phyloP scores from a whole-genome alignment of 2,113 vertebrate species.

The Eidolon helvum region DNA sequence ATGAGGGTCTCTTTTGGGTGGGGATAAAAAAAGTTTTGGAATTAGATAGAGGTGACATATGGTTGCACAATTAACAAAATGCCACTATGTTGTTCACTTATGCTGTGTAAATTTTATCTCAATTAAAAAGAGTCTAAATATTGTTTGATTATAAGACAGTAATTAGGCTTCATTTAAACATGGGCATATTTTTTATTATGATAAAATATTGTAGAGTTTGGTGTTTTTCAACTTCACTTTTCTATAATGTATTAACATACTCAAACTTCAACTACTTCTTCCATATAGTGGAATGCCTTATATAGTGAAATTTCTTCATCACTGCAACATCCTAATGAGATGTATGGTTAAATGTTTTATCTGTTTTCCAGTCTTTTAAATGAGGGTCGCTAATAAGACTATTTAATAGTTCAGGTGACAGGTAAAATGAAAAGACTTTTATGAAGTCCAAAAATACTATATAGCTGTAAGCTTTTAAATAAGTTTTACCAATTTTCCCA shows the following conservation, averaged over 20 bases:
- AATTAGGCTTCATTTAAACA: conserved; percentile 10
- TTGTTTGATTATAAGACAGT: neutral
- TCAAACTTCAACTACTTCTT: neutral
- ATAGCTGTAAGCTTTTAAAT: neutral
- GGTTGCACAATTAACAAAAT: neutral
- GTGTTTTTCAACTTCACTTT: conserved; percentile 3
- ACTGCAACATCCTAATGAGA: neutral
- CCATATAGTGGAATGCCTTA: neutral
- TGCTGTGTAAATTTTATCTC: neutral
- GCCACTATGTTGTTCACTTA: neutral
- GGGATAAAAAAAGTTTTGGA: neutral
- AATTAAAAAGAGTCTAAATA: neutral
- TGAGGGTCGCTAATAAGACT: neutral
- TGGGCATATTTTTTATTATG: neutral
- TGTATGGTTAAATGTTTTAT: conserved; percentile 4
- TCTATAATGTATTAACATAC: neutral
- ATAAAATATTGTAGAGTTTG: neutral
- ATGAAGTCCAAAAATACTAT: neutral
- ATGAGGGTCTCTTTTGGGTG: neutral
- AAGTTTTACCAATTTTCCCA: neutral
- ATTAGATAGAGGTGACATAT: neutral
- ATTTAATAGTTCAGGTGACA: neutral
- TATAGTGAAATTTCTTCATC: neutral
- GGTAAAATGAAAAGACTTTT: neutral
- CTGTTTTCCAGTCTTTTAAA: conserved; percentile 47